Conservation (phyloP, 2,113 vertebrate genomes). For the Callionymus lyra region DNA sequence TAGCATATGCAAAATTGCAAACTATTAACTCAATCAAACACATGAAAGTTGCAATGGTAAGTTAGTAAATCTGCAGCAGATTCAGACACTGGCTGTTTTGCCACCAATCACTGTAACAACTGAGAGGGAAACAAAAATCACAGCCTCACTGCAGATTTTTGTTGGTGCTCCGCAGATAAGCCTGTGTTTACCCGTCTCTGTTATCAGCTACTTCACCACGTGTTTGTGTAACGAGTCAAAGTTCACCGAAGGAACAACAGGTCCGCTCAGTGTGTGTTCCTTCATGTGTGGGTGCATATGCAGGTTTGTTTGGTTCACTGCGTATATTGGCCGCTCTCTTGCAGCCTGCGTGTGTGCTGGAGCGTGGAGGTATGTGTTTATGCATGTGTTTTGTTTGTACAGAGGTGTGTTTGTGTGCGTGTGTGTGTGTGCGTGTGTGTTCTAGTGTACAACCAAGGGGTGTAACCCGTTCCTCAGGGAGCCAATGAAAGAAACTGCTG, state of each 20-base stretch:
- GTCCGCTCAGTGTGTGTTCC: slow-evolving; percentile 6
- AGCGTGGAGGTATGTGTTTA: slow-evolving; percentile 10
- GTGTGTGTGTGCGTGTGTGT: slow-evolving; percentile 12
- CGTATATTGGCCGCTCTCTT: slow-evolving; percentile 5
- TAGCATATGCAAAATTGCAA: too few species aligned
- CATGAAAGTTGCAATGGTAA: too few species aligned
- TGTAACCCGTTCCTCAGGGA: slow-evolving; percentile 47
- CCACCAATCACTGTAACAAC: too few species aligned
- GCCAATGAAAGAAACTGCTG: slow-evolving; percentile 65
- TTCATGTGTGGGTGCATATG: slow-evolving; percentile 6
- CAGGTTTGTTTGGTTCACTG: background rate
- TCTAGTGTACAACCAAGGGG: slow-evolving; percentile 22
- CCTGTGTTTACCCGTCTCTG: slow-evolving; percentile 40
- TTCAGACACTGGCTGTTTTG: too few species aligned
- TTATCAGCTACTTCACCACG: slow-evolving; percentile 36
- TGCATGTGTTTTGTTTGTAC: slow-evolving; percentile 21
- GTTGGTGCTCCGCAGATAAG: slow-evolving; percentile 19
- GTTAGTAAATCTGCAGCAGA: too few species aligned
- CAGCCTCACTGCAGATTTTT: slow-evolving; percentile 2
- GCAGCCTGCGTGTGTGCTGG: background rate
- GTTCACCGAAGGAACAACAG: slow-evolving; percentile 37
- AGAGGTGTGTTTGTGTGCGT: slow-evolving; percentile 13
- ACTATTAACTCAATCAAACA: too few species aligned
- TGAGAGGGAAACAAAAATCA: slow-evolving; percentile 8
- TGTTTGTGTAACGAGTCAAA: slow-evolving; percentile 54